A percentile compares a stretch with the other conserved stretches of the same genome.
phyloP scores from a whole-genome alignment of 2,113 vertebrate species.

The Monarcha castaneiventris region DNA sequence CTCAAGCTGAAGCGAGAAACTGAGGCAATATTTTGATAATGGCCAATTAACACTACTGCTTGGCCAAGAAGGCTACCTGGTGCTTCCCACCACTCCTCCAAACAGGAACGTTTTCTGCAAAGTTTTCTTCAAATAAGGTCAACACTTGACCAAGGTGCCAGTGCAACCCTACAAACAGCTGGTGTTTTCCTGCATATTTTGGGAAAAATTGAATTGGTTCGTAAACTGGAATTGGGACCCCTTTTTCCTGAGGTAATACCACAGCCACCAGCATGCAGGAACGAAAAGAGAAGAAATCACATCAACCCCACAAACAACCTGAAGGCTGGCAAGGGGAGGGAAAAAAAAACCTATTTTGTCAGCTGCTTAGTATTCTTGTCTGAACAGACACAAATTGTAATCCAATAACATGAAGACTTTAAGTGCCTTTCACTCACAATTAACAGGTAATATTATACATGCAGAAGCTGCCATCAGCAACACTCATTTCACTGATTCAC shows the following conservation, averaged over 20 bases:
- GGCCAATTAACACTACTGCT: neutral
- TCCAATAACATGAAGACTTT: constrained; percentile 6
- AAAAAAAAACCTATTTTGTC: neutral
- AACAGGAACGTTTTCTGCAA: neutral
- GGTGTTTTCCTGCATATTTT: neutral
- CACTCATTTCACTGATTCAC: neutral
- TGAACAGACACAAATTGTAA: neutral
- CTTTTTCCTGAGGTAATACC: neutral
- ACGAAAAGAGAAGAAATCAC: neutral
- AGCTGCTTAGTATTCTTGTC: neutral
- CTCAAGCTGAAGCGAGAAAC: neutral
- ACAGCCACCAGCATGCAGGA: neutral
- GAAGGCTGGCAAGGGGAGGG: neutral
- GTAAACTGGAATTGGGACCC: neutral
- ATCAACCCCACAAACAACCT: neutral
- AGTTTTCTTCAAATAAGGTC: neutral
- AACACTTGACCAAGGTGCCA: neutral
- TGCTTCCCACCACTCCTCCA: neutral
- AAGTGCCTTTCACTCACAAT: constrained; percentile 33
- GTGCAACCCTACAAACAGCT: neutral
- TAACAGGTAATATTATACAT: neutral
- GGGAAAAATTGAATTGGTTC: neutral
- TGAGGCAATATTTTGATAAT: neutral
- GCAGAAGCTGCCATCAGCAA: neutral
- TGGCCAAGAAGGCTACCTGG: neutral